phyloP scores from a whole-genome alignment of 2,113 vertebrate species.

The Numenius arquata region DNA sequence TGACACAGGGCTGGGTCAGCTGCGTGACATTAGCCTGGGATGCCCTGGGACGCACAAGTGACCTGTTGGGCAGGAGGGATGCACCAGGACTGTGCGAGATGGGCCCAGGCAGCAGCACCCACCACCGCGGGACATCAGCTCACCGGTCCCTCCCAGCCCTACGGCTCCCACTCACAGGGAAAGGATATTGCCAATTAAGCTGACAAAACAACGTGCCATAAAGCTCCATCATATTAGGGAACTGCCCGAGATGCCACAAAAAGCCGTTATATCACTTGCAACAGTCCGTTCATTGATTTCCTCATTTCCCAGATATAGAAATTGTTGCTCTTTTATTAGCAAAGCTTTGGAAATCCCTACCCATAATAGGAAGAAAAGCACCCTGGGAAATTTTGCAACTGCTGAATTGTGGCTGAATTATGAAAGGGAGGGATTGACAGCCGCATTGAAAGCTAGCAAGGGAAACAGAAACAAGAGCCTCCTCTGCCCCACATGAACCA shows the following conservation, averaged over 20 bases:
- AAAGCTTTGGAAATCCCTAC: conserved; percentile 29
- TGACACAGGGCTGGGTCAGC: not conserved
- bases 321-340: conserved; percentile 18
- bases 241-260: not conserved
- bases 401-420: not conserved
- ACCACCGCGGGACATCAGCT: accelerated
- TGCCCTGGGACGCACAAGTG: not conserved
- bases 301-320: not conserved
- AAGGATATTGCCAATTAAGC: not conserved
- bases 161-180: not conserved
- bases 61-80: not conserved
- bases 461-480: not conserved
- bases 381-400: conserved; percentile 8
- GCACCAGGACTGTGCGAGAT: accelerated
- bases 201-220: not conserved
- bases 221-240: not conserved
- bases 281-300: conserved; percentile 37
- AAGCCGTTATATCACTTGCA: conserved; percentile 11
- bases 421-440: not conserved
- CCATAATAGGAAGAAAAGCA: not conserved
- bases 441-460: not conserved
- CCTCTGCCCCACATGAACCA: not conserved
- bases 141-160: not conserved
- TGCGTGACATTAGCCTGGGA: not conserved
- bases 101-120: not conserved